Base-by-base conservation (phyloP, 2,888 invertebrate genomes). In the Lydus trimaculatus region DNA sequence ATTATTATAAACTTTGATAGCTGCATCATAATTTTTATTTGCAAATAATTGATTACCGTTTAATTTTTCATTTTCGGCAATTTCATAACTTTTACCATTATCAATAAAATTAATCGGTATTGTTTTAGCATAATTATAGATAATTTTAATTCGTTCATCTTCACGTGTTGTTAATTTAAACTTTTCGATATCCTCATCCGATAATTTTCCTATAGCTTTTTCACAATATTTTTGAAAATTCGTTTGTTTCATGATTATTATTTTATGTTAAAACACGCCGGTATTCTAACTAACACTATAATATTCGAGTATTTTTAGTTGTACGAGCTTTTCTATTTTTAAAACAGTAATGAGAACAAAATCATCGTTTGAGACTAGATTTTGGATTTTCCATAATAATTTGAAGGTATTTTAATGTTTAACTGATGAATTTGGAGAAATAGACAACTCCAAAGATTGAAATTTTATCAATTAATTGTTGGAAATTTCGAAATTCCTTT, bases 21-120 rank as follows among this genome's bases (percentile, higher is more conserved):
- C 93, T 75, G 88, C 89, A 33, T 84, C 80, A 87, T 91, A 93
- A 74, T 93, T 89, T 64, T 91, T 91, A 75, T 88, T 89, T 74
- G 90, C 91, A 77, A 94, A 95, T 6, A 89, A 90, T 70, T 87
- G 86, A 79, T 94, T 95, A 3, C 94, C 95, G 68, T 88, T 88
- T 75, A 90, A 88, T 84, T 95, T 94, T 39, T 90, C 84, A 70
- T 87, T 85, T n/a, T 88, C 85, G 9, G 94, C 91, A 78, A 87
- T 87, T 66, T 88, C 86, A 8, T 87, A 81, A 81, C 88, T 87
- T 84, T 94, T 92, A 69, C 84, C 84, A 61, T 73, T 85, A 85
- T 39, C 85, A 85, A 74, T 86, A 85, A 80, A 71, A 43, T 79
- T 79, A 28, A 85, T 76, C 23, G 82, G 78, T 64, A 84, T 80